Base-by-base conservation (phyloP, 2,888 invertebrate genomes). In the Beris chalybata region DNA sequence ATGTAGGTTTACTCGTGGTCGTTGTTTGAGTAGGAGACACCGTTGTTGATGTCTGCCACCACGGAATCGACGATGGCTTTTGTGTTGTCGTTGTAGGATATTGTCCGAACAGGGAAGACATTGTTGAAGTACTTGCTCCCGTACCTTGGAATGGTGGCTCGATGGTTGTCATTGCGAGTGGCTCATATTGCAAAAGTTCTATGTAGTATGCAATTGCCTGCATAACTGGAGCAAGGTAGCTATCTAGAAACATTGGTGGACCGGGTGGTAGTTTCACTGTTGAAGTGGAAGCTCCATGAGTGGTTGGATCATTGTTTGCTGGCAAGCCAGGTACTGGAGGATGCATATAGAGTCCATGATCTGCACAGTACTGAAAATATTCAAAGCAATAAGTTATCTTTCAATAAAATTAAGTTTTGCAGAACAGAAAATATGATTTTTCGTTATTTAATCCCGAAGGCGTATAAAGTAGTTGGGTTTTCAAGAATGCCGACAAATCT, bases 131-230 rank as follows among this genome's bases (percentile, higher is more conserved):
- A 50, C 32, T 66, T 5, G 68, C 72, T 12, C 13, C 43, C n/a
- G 30, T 70, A 2, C 71, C 74, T 65, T 72, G 74, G 67, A 79
- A 80, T 1, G 81, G 79, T 7, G 81, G 81, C 68, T 80, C 81
- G 7, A 77, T 72, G 0, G 81, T 81, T 57, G 80, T 80, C 55
- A 73, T 73, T 57, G 74, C 71, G 2, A 77, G 56, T 22, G 78
- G 78, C 61, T 81, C 81, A 67, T 81, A 81, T 67, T 80, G 79
- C 65, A 81, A 71, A n/a, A 74, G 73, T 68, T 81, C 81, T 45
- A 80, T 79, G 53, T 79, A 80, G 70, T 81, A 81, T 32, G 79
- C 79, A 64, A 81, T 68, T 3, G 79, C 79, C 70, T 81, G 81
- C 81, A 81, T 81, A 12, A 76, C 76, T 4, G 79, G 77, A 53